These are phyloP conservation scores for Scaptomyza reducta DNA, from an alignment of 2,888 invertebrate species.

Conservation along the genomic window DNA sequence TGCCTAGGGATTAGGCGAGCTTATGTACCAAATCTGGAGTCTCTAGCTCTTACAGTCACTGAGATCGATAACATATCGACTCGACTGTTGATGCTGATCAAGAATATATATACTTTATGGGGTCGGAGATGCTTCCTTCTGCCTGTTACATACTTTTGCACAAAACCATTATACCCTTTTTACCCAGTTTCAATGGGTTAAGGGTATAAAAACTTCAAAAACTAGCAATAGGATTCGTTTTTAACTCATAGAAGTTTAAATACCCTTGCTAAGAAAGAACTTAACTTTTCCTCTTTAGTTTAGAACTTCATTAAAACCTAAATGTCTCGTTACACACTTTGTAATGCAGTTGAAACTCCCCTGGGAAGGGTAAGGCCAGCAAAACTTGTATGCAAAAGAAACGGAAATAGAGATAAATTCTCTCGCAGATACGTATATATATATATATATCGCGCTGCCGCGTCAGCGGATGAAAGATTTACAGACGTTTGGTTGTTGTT, in stretches of 20 bases:
- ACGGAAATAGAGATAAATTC: slow-evolving; percentile 80
- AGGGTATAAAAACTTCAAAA: too few species aligned
- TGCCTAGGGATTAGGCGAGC: too few species aligned
- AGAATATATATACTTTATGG: too few species aligned
- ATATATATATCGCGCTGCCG: slow-evolving; percentile 32
- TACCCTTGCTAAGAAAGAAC: slow-evolving; percentile 2
- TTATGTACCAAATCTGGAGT: too few species aligned
- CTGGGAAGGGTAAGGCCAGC: slow-evolving; percentile 25
- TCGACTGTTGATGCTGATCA: too few species aligned
- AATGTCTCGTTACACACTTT: background rate
- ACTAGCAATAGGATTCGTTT: background rate
- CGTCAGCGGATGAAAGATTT: slow-evolving; percentile 76
- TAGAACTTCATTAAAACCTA: background rate
- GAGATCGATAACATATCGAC: too few species aligned
- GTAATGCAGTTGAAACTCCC: background rate
- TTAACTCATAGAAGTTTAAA: background rate
- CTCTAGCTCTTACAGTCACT: too few species aligned
- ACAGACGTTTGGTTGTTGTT: slow-evolving; percentile 46
- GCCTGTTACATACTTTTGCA: too few species aligned
- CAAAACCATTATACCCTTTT: too few species aligned
- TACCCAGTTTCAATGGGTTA: too few species aligned
- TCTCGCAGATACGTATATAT: slow-evolving; percentile 28
- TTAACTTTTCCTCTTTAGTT: too few species aligned
- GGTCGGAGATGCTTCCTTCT: too few species aligned
- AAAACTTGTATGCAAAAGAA: slow-evolving; percentile 71